Base-by-base conservation (phyloP, 2,797 vertebrate genomes). In the Apogon talboti region DNA sequence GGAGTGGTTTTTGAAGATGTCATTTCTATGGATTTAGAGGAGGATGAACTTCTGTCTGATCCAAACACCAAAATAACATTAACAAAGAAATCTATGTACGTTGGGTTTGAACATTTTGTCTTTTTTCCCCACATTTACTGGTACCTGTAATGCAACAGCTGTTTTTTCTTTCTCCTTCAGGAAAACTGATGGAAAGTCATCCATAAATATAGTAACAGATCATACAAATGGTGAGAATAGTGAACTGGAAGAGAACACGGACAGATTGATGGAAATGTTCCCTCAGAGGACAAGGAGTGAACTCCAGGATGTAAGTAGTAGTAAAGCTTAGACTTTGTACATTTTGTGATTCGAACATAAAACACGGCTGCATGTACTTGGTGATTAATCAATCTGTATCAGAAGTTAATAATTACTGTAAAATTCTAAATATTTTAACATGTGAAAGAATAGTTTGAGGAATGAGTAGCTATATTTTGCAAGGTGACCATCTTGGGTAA, bases 211-310 rank as follows among this genome's bases (percentile, higher is more conserved):
- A 11, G 54, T 33, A 9, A 51, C 6, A 0, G 35, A 47, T 57
- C 11, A 71, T 13, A 56, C 64, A 0, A 80, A 87, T 0, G 91
- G 92, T 1, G 89, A 91, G 14, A 90, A 92, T 33, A 71, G 79
- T 3, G 85, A 91, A 10, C 19, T 87, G 51, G 89, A 90, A 2
- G 87, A 91, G 10, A 96, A 94, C 76, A 66, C 94, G 11, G 74
- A 71, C 72, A 94, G 83, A 53, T 77, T 97, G 41, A 82, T 91
- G 74, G 94, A 97, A 54, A 86, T 94, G 51, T 97, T 97, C 71
- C 96, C 96, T 37, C 92, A 95, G 55, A 85, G 91, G 84, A 89
- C 64, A 30, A 92, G 92, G 68, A 70, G 38, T 28, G 91, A 96
- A 46, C 71, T 96, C 3, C 74, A 92, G 65, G 84, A 96, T 89